Percentiles rank a stretch among this genome's conserved stretches.
Conservation (phyloP, 30 jellyfish, hydroid and myxozoan genomes). For the Sanderia malayensis region DNA sequence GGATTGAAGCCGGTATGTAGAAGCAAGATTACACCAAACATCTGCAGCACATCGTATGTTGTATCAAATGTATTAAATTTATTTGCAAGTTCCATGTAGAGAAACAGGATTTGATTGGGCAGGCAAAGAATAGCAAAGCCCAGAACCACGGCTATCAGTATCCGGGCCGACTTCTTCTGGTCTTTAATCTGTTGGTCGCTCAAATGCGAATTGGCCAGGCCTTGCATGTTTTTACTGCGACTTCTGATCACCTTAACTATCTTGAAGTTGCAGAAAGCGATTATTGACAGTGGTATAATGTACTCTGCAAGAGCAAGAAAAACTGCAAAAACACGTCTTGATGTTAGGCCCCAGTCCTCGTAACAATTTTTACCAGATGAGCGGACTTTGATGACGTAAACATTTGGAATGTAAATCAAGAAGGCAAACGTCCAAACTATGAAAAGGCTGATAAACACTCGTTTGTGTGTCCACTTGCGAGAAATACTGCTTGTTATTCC, state of each 20-base stretch:
- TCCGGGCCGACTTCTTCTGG: slow-evolving; percentile 44
- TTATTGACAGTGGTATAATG: slow-evolving; percentile 23
- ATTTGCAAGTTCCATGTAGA: slow-evolving; percentile 31
- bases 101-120: slow-evolving; percentile 37
- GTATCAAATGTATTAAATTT: background rate
- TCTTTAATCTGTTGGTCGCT: slow-evolving; percentile 25
- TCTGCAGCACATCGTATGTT: slow-evolving; percentile 28
- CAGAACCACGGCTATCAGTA: slow-evolving; percentile 33
- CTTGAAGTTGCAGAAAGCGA: slow-evolving; percentile 44
- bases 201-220: background rate
- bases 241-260: slow-evolving; percentile 11
- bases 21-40: slow-evolving; percentile 37
- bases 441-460: slow-evolving; percentile 15
- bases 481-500: slow-evolving; percentile 21
- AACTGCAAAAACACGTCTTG: background rate
- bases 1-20: slow-evolving; percentile 49
- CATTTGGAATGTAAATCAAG: slow-evolving; percentile 28
- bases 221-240: slow-evolving; percentile 2
- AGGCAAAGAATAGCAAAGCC: slow-evolving; percentile 50
- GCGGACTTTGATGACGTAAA: slow-evolving; percentile 6
- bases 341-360: background rate
- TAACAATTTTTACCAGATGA: slow-evolving; percentile 10
- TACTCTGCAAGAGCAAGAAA: slow-evolving; percentile 17
- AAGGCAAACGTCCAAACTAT: slow-evolving; percentile 27
- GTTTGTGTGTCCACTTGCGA: slow-evolving; percentile 25